Base-by-base conservation (phyloP, 2,113 vertebrate genomes). In the Pelusios castaneus region DNA sequence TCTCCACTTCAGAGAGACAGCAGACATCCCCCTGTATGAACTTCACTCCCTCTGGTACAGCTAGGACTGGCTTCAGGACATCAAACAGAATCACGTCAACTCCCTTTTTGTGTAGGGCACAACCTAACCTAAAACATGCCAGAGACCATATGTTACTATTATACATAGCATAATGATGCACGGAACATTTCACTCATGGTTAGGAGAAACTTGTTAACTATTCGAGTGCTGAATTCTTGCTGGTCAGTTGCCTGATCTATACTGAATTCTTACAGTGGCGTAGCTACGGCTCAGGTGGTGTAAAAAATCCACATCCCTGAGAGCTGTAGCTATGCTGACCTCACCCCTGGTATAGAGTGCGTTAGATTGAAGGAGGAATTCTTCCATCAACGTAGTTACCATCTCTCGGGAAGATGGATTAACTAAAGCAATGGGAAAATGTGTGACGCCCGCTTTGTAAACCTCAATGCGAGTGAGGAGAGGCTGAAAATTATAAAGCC, bases 391-490 rank as follows among this genome's bases (percentile, higher is more conserved):
- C 10, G 5, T 58, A 58, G 56, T 5, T 58, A 58, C 56, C 31
- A 14, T 31, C 58, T 63, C 14, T 34, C 31, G 58, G 58, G 58
- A 63, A 63, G 31, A 31, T 63, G 58, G 58, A 63, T 34, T 34
- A 34, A 60, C 12, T 60, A 60, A 27, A 31, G 14, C 27, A 16
- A 63, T 34, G 31, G 14, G 58, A 17, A 14, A 63, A 34, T 5
- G 99, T 0, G 99, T 99, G 91, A 99, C 97, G 0, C 99, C 99
- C 0, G 99, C 99, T 97, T 99, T 99, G 94, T 99, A 99, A 90
- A 99, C 99, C 93, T 99, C 99, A 0, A 99, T 98, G 76, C 99
- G 98, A 2, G 99, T 99, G 88, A 99, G 98, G 80, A 99, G 98
- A 17, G 99, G 99, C 96, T 99, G 99, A 95, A 99, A 99, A 94